phyloP scores from a whole-genome alignment of 2,888 invertebrate species.

The Heliconius ismenius region DNA sequence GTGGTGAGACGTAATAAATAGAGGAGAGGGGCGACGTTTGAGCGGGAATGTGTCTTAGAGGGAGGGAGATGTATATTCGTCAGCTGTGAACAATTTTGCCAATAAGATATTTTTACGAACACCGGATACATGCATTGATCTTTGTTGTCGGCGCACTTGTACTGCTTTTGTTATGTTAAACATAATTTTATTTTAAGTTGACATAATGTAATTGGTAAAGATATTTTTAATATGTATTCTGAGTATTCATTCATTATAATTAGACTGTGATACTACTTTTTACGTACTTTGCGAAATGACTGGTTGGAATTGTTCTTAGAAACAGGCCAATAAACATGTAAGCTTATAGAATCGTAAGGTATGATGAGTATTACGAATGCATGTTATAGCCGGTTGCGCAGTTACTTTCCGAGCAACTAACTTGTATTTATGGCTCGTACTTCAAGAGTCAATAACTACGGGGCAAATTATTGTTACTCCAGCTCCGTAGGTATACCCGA shows the following conservation, averaged over 20 bases:
- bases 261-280: background rate
- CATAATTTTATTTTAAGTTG: background rate
- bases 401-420: slow-evolving; percentile 48
- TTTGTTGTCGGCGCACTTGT: slow-evolving; percentile 43
- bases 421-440: slow-evolving; percentile 53
- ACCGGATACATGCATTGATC: slow-evolving; percentile 52
- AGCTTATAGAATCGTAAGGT: slow-evolving; percentile 43
- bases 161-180: slow-evolving; percentile 30
- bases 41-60: slow-evolving; percentile 49
- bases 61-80: slow-evolving; percentile 41
- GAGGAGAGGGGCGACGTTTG: slow-evolving; percentile 46
- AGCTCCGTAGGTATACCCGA: slow-evolving; percentile 54
- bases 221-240: background rate
- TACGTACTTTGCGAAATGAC: slow-evolving; percentile 17
- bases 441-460: slow-evolving; percentile 59
- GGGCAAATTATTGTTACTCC: slow-evolving; percentile 65
- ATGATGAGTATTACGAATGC: slow-evolving; percentile 43
- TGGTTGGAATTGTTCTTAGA: slow-evolving; percentile 28
- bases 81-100: slow-evolving; percentile 44
- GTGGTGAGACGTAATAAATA: slow-evolving; percentile 49
- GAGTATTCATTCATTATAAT: background rate
- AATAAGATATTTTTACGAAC: slow-evolving; percentile 50
- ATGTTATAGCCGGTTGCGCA: slow-evolving; percentile 42
- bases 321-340: slow-evolving; percentile 37
- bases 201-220: background rate